Base-by-base conservation (phyloP, 2,797 vertebrate species). In the Poecilia velifera region DNA sequence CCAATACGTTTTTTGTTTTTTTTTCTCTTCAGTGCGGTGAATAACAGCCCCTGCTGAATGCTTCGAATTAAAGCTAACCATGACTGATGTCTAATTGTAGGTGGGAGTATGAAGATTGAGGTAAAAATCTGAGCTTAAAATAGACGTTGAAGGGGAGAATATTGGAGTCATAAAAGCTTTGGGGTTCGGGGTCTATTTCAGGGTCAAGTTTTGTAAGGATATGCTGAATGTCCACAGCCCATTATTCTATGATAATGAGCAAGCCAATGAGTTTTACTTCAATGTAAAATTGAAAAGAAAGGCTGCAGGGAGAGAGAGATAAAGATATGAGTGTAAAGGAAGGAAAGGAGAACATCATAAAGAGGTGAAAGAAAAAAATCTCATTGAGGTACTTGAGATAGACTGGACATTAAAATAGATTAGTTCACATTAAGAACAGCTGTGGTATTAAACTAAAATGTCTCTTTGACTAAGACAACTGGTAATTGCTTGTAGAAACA, bases 161-260 rank as follows among this genome's bases (percentile, higher is more conserved):
- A 31, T 39, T 45, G 55, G 34, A 76, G 34, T 41, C 39, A 20
- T 0, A 0, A 76, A 45, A 45, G 68, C 68, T 45, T 71, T 28
- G 1, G 22, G 68, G 41, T 71, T 7, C 12, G 9, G 68, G 22
- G 6, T 71, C 22, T 77, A 36, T 84, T 85, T 88, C 18, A 25
- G 84, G 91, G 86, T 91, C 85, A 74, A 20, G 64, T 73, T 90
- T 88, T 72, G 72, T 73, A 72, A 76, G 78, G 59, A 79, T 92
- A 57, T 39, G 66, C 80, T 90, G 86, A 86, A 81, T 91, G 91
- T 89, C 92, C 84, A 81, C 81, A 84, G 89, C 90, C 92, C 89
- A 93, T 95, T 96, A 95, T 95, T 94, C 95, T 93, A 96, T 93
- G 94, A 94, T 95, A 96, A 96, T 94, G 89, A 95, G 90, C 83